phyloP scores from a whole-genome alignment of 1,140 invertebrate genomes.

The Augochlora pura region DNA sequence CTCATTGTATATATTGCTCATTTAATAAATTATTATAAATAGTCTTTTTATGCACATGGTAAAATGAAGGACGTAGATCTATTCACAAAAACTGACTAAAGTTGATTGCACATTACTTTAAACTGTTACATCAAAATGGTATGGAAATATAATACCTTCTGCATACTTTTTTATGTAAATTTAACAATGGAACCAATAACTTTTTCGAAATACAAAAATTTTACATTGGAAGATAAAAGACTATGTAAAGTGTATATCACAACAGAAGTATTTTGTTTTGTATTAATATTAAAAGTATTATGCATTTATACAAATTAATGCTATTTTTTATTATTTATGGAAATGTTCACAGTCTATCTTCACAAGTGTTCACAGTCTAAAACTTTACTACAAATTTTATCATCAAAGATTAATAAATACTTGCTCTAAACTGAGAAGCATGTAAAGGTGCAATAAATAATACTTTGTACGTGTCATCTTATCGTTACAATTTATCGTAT shows the following conservation, averaged over 20 bases:
- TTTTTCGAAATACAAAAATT: background rate
- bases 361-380: background rate
- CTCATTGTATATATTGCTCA: background rate
- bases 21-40: background rate
- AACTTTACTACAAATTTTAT: background rate
- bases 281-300: background rate
- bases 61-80: background rate
- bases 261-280: conserved; percentile 6
- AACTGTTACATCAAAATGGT: background rate
- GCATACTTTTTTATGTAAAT: background rate
- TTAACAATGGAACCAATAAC: background rate
- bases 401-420: conserved; percentile 5
- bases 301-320: background rate
- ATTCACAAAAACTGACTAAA: conserved; percentile 24
- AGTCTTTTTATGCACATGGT: background rate
- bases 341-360: conserved; percentile 17
- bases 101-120: conserved; percentile 5
- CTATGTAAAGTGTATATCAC: background rate
- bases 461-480: conserved; percentile 21
- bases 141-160: background rate
- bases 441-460: conserved; percentile 23
- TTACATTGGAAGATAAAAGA: background rate
- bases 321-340: background rate
- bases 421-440: background rate
- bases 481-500: background rate